Conservation (phyloP, 2,888 invertebrate species). For the Agrilus cyanescens region DNA sequence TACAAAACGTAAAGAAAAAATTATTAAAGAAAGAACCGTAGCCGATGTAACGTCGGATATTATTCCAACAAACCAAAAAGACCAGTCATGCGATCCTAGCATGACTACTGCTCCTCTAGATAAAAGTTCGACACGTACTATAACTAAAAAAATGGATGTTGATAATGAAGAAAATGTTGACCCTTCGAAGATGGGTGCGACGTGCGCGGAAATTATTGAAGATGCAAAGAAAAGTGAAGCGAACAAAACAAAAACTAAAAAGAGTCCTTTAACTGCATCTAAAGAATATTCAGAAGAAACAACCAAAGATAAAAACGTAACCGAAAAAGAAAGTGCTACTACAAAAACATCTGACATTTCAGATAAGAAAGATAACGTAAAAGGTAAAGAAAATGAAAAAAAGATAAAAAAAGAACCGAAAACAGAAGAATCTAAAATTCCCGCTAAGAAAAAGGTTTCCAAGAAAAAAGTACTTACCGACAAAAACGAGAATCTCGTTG, state of each 20-base stretch:
- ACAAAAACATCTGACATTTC: constrained; percentile 26
- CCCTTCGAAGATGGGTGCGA: constrained; percentile 31
- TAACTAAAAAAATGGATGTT: constrained; percentile 29
- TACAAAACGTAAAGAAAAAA: constrained; percentile 52
- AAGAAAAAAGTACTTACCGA: constrained; percentile 32
- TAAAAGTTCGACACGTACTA: constrained; percentile 29
- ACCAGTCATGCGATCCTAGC: constrained; percentile 23
- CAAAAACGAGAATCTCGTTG: constrained; percentile 27
- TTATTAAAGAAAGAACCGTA: constrained; percentile 33
- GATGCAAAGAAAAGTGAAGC: constrained; percentile 33
- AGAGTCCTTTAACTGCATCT: constrained; percentile 12
- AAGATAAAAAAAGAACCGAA: constrained; percentile 16
- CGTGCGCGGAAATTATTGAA: constrained; percentile 36
- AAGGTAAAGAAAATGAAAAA: constrained; percentile 18
- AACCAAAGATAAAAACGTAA: constrained; percentile 17
- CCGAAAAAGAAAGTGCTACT: constrained; percentile 33
- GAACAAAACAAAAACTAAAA: constrained; percentile 17
- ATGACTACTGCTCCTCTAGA: constrained; percentile 27
- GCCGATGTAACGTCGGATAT: constrained; percentile 32
- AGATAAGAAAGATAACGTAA: constrained; percentile 25
- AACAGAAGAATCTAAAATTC: constrained; percentile 21
- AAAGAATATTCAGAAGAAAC: neutral
- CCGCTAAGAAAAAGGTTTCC: constrained; percentile 25
- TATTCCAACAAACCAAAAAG: constrained; percentile 21
- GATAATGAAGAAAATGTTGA: constrained; percentile 23